Percentiles rank a stretch among this genome's conserved stretches.
Conservation (phyloP, 2,113 vertebrate species). For the Gymnorhina tibicen region DNA sequence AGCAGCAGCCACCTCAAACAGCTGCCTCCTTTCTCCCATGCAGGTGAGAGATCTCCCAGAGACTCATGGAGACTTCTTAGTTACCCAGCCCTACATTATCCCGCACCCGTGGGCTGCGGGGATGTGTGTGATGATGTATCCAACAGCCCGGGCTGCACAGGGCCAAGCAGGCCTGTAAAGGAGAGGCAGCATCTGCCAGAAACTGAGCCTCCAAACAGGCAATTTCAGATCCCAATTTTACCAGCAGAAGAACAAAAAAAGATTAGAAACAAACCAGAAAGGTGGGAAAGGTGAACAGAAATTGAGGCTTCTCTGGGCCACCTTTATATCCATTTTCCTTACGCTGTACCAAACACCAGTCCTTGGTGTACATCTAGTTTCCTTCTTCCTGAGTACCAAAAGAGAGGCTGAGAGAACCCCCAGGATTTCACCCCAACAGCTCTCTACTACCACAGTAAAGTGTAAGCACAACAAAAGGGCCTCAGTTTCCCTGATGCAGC, state of each 20-base stretch:
- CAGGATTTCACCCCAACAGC: not conserved
- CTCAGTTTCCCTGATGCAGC: not conserved
- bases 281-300: not conserved
- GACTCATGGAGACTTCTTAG: not conserved
- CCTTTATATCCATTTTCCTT: not conserved
- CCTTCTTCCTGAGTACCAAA: not conserved
- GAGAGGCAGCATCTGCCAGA: not conserved
- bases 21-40: not conserved
- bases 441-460: not conserved
- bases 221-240: not conserved
- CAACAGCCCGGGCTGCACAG: not conserved
- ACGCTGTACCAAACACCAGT: rapidly evolving
- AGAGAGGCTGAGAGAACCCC: not conserved
- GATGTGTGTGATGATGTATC: rapidly evolving
- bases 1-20: not conserved
- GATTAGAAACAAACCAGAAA: not conserved
- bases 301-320: not conserved
- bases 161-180: not conserved
- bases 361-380: not conserved
- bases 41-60: not conserved
- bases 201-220: not conserved
- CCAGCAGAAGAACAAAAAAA: not conserved
- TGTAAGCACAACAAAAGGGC: not conserved
- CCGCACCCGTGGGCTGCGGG: not conserved
- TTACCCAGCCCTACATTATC: no score